Evolutionary conservation across 2,113 vertebrate species (phyloP).

Genomic region (Acanthochromis polyacanthus): DNA sequence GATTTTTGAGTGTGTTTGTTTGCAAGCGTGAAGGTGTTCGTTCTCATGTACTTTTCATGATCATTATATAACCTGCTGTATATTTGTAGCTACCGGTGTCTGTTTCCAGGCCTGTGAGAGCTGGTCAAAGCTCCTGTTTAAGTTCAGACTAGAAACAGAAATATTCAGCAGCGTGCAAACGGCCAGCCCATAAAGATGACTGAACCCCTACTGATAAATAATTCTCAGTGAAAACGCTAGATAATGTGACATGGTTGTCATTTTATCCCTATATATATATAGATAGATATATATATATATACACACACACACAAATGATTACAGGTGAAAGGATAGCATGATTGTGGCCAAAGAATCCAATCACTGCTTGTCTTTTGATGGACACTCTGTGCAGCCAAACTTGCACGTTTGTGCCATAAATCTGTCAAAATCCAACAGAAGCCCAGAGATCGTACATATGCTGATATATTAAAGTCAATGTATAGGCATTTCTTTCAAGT

Average conservation of each 20-base stretch:
- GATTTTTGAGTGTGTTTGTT: conserved; percentile 48
- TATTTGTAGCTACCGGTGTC: conserved; percentile 45
- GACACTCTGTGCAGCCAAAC: not conserved
- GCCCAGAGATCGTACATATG: not conserved
- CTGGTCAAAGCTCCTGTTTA: conserved; percentile 68
- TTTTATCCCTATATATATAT: not conserved
- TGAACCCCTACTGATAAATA: conserved; percentile 72
- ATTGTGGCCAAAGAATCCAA: conserved; percentile 8
- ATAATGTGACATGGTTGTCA: conserved; percentile 73
- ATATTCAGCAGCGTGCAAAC: conserved; percentile 75
- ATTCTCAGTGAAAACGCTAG: conserved; percentile 70
- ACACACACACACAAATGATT: not conserved
- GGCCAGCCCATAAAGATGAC: conserved; percentile 64
- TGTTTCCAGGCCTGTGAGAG: conserved; percentile 40
- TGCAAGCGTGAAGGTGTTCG: conserved; percentile 11
- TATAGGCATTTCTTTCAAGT: not conserved
- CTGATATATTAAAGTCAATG: not conserved
- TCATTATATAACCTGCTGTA: conserved; percentile 66
- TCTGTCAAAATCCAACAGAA: not conserved
- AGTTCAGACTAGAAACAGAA: conserved; percentile 78
- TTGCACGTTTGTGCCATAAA: not conserved
- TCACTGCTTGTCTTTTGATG: not conserved
- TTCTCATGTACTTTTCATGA: conserved; percentile 70
- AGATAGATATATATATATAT: not conserved
- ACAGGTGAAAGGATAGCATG: conserved; percentile 36